Conservation (phyloP, 2,113 vertebrate genomes). For the Tupaia chinensis region DNA sequence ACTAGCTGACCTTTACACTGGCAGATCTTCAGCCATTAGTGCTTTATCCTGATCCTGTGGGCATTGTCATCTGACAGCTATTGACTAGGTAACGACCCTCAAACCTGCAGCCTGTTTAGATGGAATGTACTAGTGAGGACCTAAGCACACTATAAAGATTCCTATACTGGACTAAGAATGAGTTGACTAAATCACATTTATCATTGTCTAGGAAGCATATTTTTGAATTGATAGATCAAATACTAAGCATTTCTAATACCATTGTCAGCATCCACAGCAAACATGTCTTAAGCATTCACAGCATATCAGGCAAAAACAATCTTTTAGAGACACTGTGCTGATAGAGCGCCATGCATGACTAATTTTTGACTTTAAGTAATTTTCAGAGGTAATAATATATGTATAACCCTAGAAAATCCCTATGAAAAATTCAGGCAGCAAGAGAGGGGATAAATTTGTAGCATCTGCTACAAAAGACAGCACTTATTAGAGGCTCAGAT, state of each 20-base stretch:
- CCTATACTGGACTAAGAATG: neutral
- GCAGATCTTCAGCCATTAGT: neutral
- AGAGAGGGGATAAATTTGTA: neutral
- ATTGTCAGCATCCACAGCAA: neutral
- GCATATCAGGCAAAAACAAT: neutral
- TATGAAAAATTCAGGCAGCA: neutral
- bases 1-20: constrained; percentile 23
- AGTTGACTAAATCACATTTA: neutral
- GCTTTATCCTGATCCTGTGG: neutral
- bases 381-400: neutral
- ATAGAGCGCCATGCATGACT: neutral
- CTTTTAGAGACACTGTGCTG: neutral
- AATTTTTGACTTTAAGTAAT: neutral
- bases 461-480: neutral
- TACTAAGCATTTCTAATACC: neutral
- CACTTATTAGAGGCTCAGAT: neutral
- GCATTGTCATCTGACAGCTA: neutral
- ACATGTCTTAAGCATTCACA: neutral
- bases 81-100: neutral
- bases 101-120: neutral
- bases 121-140: neutral
- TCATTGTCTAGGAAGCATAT: neutral
- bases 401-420: neutral
- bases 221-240: neutral
- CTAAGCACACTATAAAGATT: neutral